Evolutionary conservation across 2,797 vertebrate species (phyloP), one percentile per base, ranked within the genome.

Genomic region (Cyprinodon diabolis): DNA sequence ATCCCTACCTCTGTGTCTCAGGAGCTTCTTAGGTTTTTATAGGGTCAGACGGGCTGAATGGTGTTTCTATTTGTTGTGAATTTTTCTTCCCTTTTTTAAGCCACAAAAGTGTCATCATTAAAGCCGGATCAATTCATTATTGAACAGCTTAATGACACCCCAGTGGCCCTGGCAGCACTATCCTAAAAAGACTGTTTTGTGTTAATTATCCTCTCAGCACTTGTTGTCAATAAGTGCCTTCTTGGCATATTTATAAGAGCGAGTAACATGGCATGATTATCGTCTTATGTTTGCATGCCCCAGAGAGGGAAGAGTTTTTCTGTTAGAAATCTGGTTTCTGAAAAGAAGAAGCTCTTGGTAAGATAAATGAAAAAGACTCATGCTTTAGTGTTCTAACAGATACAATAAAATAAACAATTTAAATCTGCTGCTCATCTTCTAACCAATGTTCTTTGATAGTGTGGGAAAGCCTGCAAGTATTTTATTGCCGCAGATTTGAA

Each of bases 91-190:
- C 51, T 14, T 1, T 19, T 48, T 7, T 66, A 69, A 43, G 51
- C 35, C 30, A 55, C 15, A 30, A 35, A 40, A 56, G 56, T 21
- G 65, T 6, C 0, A 70, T 58, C 72, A 80, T 77, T 71, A 77
- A 80, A 68, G 63, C 66, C 12, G 66, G 77, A 84, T 85, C 66
- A 58, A 71, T 90, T 84, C 83, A 82, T 91, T 80, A 60, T 84
- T 74, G 66, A 90, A 86, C 85, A 84, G 72, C 78, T 75, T 85
- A 87, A 85, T 84, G 89, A 81, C 69, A 75, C 70, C 56, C 76
- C 19, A 62, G 51, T 60, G 75, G 74, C 79, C 68, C 66, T 37
- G 6, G 48, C 21, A 25, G 67, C 69, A 68, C 6, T 19, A 51
- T 72, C 63, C 48, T 51, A 35, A 68, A 87, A 86, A 68, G 43